Evolutionary conservation across 2,797 vertebrate species (phyloP).

Genomic region (Pipistrellus pygmaeus): DNA sequence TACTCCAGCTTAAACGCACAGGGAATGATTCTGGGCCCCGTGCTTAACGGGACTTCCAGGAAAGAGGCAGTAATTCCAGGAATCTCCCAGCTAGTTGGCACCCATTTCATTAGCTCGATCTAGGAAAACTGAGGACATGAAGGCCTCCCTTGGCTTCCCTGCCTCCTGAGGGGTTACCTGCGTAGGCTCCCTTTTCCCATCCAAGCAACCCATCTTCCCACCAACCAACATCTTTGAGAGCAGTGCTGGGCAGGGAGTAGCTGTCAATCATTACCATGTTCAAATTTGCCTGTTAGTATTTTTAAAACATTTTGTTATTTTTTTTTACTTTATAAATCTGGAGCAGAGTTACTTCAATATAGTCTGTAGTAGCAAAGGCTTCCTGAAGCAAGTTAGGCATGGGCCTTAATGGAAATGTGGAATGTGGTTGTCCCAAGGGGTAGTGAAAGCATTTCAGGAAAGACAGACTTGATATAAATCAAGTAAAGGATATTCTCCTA

Average conservation of each 20-base stretch:
- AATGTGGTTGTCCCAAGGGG: background rate
- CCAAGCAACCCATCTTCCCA: background rate
- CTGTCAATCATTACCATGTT: background rate
- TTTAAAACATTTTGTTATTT: background rate
- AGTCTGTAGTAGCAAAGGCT: background rate
- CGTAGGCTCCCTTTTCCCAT: background rate
- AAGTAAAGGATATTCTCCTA: conserved; percentile 27
- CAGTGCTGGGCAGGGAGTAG: background rate
- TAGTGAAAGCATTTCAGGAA: background rate
- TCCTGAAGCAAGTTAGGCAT: background rate
- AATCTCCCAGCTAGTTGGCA: background rate
- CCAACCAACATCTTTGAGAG: background rate
- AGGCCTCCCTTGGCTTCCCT: background rate
- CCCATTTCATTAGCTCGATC: background rate
- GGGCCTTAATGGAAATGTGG: background rate
- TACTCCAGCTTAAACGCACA: background rate
- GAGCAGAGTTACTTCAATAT: background rate
- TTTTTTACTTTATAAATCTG: background rate
- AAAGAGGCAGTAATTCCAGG: background rate
- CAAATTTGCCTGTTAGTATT: background rate
- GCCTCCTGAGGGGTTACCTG: background rate
- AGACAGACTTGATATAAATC: background rate
- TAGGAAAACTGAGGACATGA: background rate
- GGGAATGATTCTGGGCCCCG: background rate
- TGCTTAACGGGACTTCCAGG: background rate